Evolutionary conservation across 2,113 vertebrate species (phyloP), one percentile per base, ranked within the genome.

Genomic region (Marcusenius ussheri): DNA sequence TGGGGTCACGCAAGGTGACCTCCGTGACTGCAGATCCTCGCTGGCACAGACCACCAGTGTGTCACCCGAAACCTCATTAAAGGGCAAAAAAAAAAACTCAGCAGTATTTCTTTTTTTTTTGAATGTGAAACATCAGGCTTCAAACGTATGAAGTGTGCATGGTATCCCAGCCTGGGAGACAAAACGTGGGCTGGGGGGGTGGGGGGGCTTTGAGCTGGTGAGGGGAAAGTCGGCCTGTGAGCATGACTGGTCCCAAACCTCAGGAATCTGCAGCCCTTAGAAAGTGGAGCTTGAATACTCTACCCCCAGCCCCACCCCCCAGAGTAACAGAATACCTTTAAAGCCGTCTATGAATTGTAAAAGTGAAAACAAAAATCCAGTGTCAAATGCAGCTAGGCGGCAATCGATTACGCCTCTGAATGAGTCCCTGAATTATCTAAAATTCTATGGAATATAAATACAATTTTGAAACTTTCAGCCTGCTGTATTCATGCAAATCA

Each of bases 401-500:
- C 15, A 80, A 80, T 19, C 5, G 35, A 80, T 80, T 42, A 77
- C 1, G 11, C 31, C 13, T 39, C 31, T 15, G 35, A 77, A 77
- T 77, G 19, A 77, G 62, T 70, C 62, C 62, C 74, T 77, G 35
- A 42, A 77, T 84, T 21, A 49, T n/a, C 45, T n/a, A 21, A n/a
- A 49, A 47, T 17, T 46, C 39, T 11, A n/a, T 7, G 46, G 46
- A 45, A 85, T 49, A 46, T 27, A 49, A 46, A 42, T 84, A 84
- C 83, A 47, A 3, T 84, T 84, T 84, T 46, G 19, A 84, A 84
- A 85, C 83, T 49, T 47, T 49, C 83, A 49, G 45, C 74, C 74
- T 31, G n/a, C 49, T 87, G 53, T 53, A 53, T 24, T 51, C 85
- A 87, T 87, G 83, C 46, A 85, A 87, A 87, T 51, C 45, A 87